These are phyloP conservation scores for Trisateles emortualis DNA, from an alignment of 2,888 invertebrate species.

Conservation along the genomic window DNA sequence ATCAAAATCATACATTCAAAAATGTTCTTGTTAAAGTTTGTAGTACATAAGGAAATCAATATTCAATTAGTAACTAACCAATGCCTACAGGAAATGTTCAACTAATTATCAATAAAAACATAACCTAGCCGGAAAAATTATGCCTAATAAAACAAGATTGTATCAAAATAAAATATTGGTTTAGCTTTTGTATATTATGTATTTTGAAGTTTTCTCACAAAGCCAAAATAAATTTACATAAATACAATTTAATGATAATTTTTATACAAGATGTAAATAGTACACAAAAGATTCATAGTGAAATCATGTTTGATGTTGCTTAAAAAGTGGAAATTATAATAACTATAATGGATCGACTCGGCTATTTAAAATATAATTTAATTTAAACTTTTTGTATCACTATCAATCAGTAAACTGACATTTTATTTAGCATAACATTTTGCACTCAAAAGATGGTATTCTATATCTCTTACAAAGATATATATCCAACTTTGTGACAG, in stretches of 20 bases:
- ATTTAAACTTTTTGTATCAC: slow-evolving; percentile 71
- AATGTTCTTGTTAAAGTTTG: neutral
- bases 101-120: slow-evolving; percentile 21
- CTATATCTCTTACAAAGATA: slow-evolving; percentile 70
- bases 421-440: slow-evolving; percentile 60
- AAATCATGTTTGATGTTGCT: slow-evolving; percentile 71
- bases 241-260: slow-evolving; percentile 84
- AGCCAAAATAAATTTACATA: slow-evolving; percentile 87
- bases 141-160: slow-evolving; percentile 8
- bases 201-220: slow-evolving; percentile 85
- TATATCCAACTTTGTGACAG: slow-evolving; percentile 78
- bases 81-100: slow-evolving; percentile 15
- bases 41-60: neutral
- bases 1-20: too few species aligned
- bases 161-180: slow-evolving; percentile 79
- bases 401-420: slow-evolving; percentile 78
- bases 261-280: slow-evolving; percentile 84
- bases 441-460: slow-evolving; percentile 64
- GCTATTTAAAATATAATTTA: slow-evolving; percentile 65
- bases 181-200: slow-evolving; percentile 85
- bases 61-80: neutral
- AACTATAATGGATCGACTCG: slow-evolving; percentile 69
- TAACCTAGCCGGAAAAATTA: slow-evolving; percentile 22
- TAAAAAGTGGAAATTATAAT: slow-evolving; percentile 64
- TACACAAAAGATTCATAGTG: slow-evolving; percentile 79